These are phyloP conservation scores for Eupithecia centaureata DNA, from an alignment of 2,888 invertebrate species.

Conservation along the genomic window DNA sequence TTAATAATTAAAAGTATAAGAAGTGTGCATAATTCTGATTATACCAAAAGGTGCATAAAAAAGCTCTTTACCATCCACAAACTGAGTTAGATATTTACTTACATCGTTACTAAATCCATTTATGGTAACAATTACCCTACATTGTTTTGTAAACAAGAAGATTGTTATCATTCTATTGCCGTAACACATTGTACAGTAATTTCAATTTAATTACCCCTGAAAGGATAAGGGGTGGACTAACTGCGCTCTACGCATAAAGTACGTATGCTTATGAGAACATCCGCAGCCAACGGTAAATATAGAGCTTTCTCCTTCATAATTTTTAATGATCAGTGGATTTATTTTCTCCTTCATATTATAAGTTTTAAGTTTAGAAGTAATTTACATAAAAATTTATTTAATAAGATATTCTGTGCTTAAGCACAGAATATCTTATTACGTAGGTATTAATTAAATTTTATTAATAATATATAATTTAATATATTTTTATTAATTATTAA, in stretches of 20 bases:
- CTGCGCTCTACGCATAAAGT: background rate
- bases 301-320: background rate
- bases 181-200: constrained; percentile 51
- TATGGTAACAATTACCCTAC: constrained; percentile 8
- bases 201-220: constrained; percentile 57
- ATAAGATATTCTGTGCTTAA: no score
- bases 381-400: no score
- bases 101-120: constrained; percentile 13
- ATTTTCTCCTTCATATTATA: no score
- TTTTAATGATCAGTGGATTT: no score
- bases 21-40: no score
- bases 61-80: background rate
- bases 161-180: constrained; percentile 57
- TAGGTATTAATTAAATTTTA: no score
- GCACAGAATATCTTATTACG: no score
- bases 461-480: no score
- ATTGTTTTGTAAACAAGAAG: constrained; percentile 44
- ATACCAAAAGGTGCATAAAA: background rate
- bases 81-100: background rate
- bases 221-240: background rate
- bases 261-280: background rate
- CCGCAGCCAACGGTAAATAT: background rate
- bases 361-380: no score
- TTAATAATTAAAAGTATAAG: no score
- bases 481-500: no score